Conservation (phyloP, 2,888 invertebrate genomes). For the Mythimna impura region DNA sequence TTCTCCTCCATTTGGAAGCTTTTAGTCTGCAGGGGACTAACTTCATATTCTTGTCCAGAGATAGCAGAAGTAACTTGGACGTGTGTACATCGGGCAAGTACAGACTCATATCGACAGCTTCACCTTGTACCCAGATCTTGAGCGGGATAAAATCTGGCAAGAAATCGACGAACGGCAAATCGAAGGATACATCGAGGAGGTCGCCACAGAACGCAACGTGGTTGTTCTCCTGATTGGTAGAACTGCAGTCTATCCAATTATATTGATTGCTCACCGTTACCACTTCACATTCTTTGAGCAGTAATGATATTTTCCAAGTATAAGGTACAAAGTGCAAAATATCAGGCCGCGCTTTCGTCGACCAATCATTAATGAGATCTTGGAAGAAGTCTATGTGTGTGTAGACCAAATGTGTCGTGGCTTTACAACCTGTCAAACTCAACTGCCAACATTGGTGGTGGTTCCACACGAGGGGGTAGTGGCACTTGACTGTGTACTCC, state of each 20-base stretch:
- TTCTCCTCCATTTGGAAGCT: conserved; percentile 94
- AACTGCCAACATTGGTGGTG: conserved; percentile 98
- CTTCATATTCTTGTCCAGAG: conserved; percentile 97
- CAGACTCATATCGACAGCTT: conserved; percentile 97
- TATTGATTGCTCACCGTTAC: conserved; percentile 98
- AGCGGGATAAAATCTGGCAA: conserved; percentile 96
- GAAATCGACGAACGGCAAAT: conserved; percentile 98
- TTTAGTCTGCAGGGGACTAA: conserved; percentile 92
- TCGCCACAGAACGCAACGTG: conserved; percentile 98
- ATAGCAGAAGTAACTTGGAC: conserved; percentile 94
- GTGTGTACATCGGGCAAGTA: conserved; percentile 98
- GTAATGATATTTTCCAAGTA: conserved; percentile 97
- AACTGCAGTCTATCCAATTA: conserved; percentile 99
- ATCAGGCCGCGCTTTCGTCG: conserved; percentile 97
- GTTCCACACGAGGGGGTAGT: conserved; percentile 98
- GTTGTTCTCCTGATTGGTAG: conserved; percentile 98
- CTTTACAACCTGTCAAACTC: conserved; percentile 98
- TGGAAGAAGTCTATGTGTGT: conserved; percentile 99
- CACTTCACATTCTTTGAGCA: conserved; percentile 98
- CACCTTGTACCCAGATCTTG: conserved; percentile 98
- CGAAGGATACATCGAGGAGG: conserved; percentile 97
- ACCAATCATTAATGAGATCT: conserved; percentile 99
- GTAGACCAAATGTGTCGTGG: conserved; percentile 97
- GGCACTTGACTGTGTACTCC: conserved; percentile 96
- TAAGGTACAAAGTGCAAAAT: conserved; percentile 98